These are phyloP conservation scores for Echinometra lucunter DNA, from an alignment of 53 echinoderm and acorn worm species.

Conservation along the genomic window DNA sequence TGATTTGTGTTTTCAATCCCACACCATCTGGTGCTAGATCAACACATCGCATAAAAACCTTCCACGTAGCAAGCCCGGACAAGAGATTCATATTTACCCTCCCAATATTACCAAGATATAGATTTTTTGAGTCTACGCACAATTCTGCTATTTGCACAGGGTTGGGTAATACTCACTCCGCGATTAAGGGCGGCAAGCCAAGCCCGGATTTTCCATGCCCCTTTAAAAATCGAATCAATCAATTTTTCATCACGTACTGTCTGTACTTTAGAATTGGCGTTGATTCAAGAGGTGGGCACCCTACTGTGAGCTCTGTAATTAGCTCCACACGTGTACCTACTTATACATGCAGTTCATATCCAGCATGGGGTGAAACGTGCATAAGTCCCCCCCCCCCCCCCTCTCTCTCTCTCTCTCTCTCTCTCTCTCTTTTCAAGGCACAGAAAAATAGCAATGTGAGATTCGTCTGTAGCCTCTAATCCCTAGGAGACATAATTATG, in stretches of 20 bases:
- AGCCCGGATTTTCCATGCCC: neutral
- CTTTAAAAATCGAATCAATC: constrained; percentile 27
- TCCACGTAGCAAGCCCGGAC: neutral
- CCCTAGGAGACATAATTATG: no score
- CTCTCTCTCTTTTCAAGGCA: no score
- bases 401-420: no score
- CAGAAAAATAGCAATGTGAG: no score
- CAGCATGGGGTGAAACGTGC: neutral
- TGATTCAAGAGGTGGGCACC: neutral
- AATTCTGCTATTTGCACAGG: constrained; percentile 1
- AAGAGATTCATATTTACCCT: neutral
- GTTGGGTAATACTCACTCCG: neutral
- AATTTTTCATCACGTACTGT: constrained; percentile 8
- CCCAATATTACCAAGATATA: neutral
- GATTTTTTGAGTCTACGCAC: neutral
- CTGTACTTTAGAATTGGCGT: neutral
- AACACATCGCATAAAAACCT: neutral
- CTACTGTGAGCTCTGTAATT: neutral
- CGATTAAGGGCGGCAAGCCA: neutral
- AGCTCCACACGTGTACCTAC: neutral
- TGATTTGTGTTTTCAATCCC: neutral
- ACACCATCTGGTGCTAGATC: constrained; percentile 5
- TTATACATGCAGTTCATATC: neutral
- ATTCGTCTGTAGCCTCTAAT: no score
- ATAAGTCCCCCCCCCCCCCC: no score